These are phyloP conservation scores for Colletes collaris DNA, from an alignment of 2,888 invertebrate genomes.

Conservation along the genomic window DNA sequence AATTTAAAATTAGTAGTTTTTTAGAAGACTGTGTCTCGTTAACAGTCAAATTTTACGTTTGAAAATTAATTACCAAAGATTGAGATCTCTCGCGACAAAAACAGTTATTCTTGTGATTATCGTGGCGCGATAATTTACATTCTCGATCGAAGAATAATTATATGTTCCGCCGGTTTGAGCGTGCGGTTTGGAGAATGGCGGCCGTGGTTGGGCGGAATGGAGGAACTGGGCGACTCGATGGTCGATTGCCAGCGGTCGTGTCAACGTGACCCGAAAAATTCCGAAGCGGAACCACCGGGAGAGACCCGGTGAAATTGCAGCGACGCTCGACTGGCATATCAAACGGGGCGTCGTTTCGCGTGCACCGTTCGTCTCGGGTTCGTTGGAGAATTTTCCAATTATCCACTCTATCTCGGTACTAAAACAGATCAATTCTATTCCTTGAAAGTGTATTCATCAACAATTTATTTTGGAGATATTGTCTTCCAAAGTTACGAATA, in stretches of 20 bases:
- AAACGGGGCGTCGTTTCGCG: slow-evolving; percentile 28
- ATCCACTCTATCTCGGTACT: too few relatives aligned
- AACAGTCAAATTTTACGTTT: too few relatives aligned
- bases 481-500: too few relatives aligned
- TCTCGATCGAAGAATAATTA: not conserved
- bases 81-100: too few relatives aligned
- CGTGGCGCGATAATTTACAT: too few relatives aligned
- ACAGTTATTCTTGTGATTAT: too few relatives aligned
- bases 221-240: slow-evolving; percentile 54
- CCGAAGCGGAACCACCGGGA: slow-evolving; percentile 50
- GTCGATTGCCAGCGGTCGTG: slow-evolving; percentile 70
- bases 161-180: slow-evolving; percentile 11
- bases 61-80: too few relatives aligned
- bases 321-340: slow-evolving; percentile 54
- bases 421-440: too few relatives aligned
- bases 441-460: too few relatives aligned
- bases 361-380: slow-evolving; percentile 2
- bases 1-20: too few relatives aligned
- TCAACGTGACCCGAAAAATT: slow-evolving; percentile 76
- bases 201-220: not conserved
- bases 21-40: too few relatives aligned
- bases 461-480: too few relatives aligned
- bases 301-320: slow-evolving; percentile 33
- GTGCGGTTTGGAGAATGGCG: not conserved
- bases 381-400: not conserved